Conservation (phyloP, 2,888 invertebrate genomes). For the Mimachlamys varia region DNA sequence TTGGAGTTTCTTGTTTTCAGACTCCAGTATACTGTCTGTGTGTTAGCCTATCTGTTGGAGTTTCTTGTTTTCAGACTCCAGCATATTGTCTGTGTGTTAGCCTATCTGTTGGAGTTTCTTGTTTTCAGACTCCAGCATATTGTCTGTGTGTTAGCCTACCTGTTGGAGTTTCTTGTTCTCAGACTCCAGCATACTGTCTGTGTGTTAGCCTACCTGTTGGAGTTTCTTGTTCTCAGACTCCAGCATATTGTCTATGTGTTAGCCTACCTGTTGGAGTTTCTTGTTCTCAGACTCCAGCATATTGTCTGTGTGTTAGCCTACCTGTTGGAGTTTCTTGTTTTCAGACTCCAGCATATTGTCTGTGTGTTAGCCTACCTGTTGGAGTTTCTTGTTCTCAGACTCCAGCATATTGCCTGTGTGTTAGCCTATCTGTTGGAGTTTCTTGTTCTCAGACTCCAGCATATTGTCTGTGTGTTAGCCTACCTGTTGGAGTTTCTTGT, state of each 20-base stretch:
- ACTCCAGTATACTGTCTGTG: conserved; percentile 71
- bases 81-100: conserved; percentile 67
- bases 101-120: conserved; percentile 74
- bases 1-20: conserved; percentile 74
- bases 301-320: conserved; percentile 71
- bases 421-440: conserved; percentile 75
- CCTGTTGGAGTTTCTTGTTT: conserved; percentile 74
- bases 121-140: conserved; percentile 76
- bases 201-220: conserved; percentile 73
- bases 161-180: conserved; percentile 74
- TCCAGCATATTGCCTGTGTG: conserved; percentile 70
- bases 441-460: conserved; percentile 75
- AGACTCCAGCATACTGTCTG: conserved; percentile 73
- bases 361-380: conserved; percentile 74
- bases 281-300: conserved; percentile 75
- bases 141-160: conserved; percentile 73
- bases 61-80: conserved; percentile 76
- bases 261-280: conserved; percentile 75
- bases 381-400: conserved; percentile 74
- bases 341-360: conserved; percentile 74
- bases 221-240: conserved; percentile 76
- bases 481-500: conserved; percentile 75
- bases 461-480: conserved; percentile 69
- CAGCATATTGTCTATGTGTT: no score
- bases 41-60: conserved; percentile 75